These are phyloP conservation scores for Menura novaehollandiae DNA, from an alignment of 2,113 vertebrate genomes.

Conservation along the genomic window DNA sequence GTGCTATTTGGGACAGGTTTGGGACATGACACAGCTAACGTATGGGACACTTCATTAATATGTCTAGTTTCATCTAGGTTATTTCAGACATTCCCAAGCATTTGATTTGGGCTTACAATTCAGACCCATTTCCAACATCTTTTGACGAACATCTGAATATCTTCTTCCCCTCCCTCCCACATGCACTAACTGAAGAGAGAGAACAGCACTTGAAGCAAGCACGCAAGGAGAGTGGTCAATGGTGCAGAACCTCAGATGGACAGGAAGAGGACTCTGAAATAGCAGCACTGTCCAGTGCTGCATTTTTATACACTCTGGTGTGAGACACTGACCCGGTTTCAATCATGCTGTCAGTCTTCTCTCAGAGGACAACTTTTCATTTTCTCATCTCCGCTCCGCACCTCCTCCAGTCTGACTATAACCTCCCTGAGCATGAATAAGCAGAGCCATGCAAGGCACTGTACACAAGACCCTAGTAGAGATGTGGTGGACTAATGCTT, in stretches of 20 bases:
- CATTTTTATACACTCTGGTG: background rate
- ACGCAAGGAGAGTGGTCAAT: background rate
- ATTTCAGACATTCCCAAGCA: background rate
- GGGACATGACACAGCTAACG: background rate
- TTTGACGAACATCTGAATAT: background rate
- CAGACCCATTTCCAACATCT: background rate
- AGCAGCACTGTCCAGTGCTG: background rate
- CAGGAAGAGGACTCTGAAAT: background rate
- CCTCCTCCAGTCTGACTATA: background rate
- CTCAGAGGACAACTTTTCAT: background rate
- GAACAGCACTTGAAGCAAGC: background rate
- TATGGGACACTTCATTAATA: background rate
- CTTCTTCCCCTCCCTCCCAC: background rate
- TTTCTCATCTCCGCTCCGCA: background rate
- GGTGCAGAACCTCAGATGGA: background rate
- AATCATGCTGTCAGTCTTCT: background rate
- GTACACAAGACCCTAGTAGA: background rate
- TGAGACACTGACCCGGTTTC: background rate
- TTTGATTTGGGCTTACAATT: background rate
- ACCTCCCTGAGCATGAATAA: background rate
- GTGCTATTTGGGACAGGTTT: background rate
- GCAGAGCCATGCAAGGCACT: background rate
- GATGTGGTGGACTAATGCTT: background rate
- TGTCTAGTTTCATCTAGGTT: background rate
- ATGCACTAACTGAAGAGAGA: background rate